phyloP scores from a whole-genome alignment of 1,140 invertebrate genomes.

The Philotrypesis tridentata region DNA sequence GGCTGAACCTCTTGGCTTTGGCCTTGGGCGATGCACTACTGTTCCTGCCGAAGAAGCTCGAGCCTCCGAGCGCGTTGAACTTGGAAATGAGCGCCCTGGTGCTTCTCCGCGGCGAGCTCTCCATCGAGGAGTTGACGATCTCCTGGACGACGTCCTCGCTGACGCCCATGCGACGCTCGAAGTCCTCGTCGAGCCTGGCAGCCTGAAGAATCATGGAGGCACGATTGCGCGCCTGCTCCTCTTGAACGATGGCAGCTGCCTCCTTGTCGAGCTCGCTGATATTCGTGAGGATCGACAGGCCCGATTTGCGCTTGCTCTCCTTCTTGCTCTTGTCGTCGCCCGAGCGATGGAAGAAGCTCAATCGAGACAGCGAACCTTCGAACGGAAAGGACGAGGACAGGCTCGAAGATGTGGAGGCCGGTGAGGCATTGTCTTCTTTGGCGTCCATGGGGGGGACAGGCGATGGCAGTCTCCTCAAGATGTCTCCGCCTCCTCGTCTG shows the following conservation, averaged over 20 bases:
- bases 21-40: constrained; percentile 30
- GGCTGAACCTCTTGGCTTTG: constrained; percentile 41
- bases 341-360: constrained; percentile 65
- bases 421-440: constrained; percentile 53
- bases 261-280: constrained; percentile 87
- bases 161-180: constrained; percentile 62
- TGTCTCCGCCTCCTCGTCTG: constrained; percentile 39
- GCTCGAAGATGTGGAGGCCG: constrained; percentile 51
- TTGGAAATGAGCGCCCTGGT: constrained; percentile 78
- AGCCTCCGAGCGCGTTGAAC: constrained; percentile 78
- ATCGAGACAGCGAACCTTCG: constrained; percentile 60
- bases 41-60: constrained; percentile 66
- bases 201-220: constrained; percentile 63
- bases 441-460: constrained; percentile 41
- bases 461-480: constrained; percentile 46
- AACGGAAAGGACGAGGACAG: constrained; percentile 43
- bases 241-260: constrained; percentile 82
- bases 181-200: constrained; percentile 61
- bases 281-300: constrained; percentile 81
- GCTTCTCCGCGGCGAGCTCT: constrained; percentile 70
- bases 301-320: constrained; percentile 75
- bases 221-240: constrained; percentile 71
- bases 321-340: constrained; percentile 65
- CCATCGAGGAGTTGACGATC: constrained; percentile 63
- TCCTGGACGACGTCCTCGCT: constrained; percentile 65